Evolutionary conservation across 2,113 vertebrate genomes (phyloP).

Genomic region (Guaruba guarouba): DNA sequence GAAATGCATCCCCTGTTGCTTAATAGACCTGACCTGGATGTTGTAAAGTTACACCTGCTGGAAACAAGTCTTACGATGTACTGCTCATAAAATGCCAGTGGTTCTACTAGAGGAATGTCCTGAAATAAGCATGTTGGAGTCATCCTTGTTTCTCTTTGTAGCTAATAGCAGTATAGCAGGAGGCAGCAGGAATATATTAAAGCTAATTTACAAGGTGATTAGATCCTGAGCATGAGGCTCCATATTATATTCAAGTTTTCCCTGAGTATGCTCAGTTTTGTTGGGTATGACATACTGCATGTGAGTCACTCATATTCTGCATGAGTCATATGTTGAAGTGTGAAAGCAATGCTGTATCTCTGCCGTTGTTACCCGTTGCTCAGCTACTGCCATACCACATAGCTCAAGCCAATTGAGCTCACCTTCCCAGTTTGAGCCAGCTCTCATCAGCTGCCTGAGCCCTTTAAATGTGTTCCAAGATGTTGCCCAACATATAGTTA

Average conservation of each 20-base stretch:
- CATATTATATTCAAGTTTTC: constrained; percentile 14
- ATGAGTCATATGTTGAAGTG: constrained; percentile 65
- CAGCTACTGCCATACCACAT: constrained; percentile 45
- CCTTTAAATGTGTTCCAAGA: background rate
- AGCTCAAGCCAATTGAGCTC: constrained; percentile 39
- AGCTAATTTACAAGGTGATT: background rate
- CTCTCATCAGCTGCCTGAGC: constrained; percentile 1
- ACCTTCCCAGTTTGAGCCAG: constrained; percentile 43
- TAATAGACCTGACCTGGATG: constrained; percentile 61
- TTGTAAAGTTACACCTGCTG: constrained; percentile 52
- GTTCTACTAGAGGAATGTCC: constrained; percentile 26
- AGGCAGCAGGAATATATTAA: background rate
- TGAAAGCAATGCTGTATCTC: constrained; percentile 59
- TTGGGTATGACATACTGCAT: constrained; percentile 47
- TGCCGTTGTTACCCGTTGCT: constrained; percentile 54
- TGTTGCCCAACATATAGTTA: background rate
- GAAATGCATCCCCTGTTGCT: constrained; percentile 57
- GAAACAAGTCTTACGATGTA: constrained; percentile 52
- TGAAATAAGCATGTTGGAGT: constrained; percentile 26
- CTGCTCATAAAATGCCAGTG: constrained; percentile 31
- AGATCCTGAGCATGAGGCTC: background rate
- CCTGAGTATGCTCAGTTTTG: background rate
- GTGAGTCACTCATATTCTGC: constrained; percentile 54
- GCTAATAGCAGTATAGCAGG: background rate
- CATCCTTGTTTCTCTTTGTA: background rate